phyloP scores from a whole-genome alignment of 2,888 invertebrate species.

The Dicranocentrus wangi region DNA sequence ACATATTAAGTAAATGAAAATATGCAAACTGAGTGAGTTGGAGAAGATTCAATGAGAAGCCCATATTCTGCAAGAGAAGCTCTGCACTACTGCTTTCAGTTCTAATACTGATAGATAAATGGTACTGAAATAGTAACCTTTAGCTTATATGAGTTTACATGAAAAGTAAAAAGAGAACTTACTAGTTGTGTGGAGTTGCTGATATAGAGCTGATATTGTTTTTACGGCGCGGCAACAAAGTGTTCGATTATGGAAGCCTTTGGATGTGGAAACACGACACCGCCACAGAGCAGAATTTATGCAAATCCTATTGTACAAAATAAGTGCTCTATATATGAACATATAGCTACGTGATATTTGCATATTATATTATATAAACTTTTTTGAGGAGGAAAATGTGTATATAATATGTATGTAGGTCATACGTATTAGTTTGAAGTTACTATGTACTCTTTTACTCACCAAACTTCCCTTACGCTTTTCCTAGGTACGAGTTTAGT shows the following conservation, averaged over 20 bases:
- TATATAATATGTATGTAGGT: not conserved
- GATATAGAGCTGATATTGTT: not conserved
- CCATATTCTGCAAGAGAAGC: too few relatives aligned
- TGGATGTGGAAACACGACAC: conserved; percentile 17
- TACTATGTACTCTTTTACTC: too few relatives aligned
- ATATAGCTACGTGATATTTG: conserved; percentile 10
- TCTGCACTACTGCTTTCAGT: too few relatives aligned
- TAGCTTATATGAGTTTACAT: too few relatives aligned
- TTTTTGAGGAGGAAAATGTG: not conserved
- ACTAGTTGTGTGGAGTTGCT: not conserved
- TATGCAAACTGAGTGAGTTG: too few relatives aligned
- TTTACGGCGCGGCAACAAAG: not conserved
- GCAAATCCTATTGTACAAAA: not conserved
- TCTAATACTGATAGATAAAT: too few relatives aligned
- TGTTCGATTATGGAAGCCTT: conserved; percentile 18
- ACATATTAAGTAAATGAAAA: too few relatives aligned
- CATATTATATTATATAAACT: conserved; percentile 17
- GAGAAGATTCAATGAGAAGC: too few relatives aligned
- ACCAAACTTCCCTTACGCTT: too few relatives aligned
- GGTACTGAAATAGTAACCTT: too few relatives aligned
- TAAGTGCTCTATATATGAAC: not conserved
- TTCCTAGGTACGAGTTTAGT: not conserved
- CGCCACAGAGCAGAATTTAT: not conserved
- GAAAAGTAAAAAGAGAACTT: conserved; percentile 5
- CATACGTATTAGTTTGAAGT: not conserved